These are phyloP conservation scores for Caranx melampygus DNA, from an alignment of 2,113 vertebrate genomes.

Conservation along the genomic window DNA sequence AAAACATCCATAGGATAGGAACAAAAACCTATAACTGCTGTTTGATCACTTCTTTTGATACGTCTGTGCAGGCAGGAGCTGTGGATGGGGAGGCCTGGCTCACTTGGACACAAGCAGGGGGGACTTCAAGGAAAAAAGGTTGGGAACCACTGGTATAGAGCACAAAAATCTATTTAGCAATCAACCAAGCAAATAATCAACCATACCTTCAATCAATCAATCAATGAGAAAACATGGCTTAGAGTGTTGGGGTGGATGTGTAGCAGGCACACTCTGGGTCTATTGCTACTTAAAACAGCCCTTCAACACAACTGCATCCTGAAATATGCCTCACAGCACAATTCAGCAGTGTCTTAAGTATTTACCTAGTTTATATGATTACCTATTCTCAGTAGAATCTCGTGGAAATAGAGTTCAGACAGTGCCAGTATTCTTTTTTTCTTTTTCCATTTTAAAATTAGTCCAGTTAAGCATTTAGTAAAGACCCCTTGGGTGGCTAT, in stretches of 20 bases:
- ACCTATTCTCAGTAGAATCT: constrained; percentile 62
- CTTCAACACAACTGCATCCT: constrained; percentile 84
- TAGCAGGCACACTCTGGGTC: constrained; percentile 86
- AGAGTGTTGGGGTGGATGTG: constrained; percentile 62
- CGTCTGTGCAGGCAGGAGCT: too few species aligned
- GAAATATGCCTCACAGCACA: constrained; percentile 71
- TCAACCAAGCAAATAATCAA: constrained; percentile 32
- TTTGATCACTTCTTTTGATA: too few species aligned
- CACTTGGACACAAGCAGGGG: too few species aligned
- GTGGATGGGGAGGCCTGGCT: too few species aligned
- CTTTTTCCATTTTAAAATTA: constrained; percentile 42
- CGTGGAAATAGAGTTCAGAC: constrained; percentile 74
- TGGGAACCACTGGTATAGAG: constrained; percentile 9
- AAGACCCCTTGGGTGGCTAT: constrained; percentile 56
- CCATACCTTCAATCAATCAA: constrained; percentile 25
- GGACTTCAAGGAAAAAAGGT: too few species aligned
- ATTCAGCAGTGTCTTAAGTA: constrained; percentile 67
- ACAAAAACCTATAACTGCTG: too few species aligned
- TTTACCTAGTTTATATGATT: constrained; percentile 55
- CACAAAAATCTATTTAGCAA: constrained; percentile 33
- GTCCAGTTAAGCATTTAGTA: constrained; percentile 66
- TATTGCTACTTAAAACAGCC: constrained; percentile 89
- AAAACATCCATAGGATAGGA: too few species aligned
- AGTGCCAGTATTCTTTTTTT: constrained; percentile 45
- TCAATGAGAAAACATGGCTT: constrained; percentile 58